These are phyloP conservation scores for Pteria penguin DNA, from an alignment of 2,888 invertebrate species.

Conservation along the genomic window DNA sequence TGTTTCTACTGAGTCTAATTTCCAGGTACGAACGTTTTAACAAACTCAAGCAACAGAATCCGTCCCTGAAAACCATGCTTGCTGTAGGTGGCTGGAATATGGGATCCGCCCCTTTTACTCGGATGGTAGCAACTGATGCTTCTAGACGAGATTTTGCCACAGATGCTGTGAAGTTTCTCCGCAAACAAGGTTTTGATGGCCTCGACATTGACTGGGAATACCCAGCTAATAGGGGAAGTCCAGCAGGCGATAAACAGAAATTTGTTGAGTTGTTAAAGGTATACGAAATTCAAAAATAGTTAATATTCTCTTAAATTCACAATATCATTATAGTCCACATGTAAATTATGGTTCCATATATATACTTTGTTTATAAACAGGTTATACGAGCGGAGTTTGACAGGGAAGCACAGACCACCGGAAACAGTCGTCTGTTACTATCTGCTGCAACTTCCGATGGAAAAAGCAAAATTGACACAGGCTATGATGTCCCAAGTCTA, in stretches of 20 bases:
- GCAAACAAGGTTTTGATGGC: conserved; percentile 86
- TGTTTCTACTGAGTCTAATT: no score
- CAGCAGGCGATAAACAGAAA: conserved; percentile 67
- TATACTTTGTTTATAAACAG: no score
- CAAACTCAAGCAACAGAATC: conserved; percentile 84
- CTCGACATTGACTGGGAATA: conserved; percentile 97
- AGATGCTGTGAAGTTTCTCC: conserved; percentile 61
- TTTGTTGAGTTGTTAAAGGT: conserved; percentile 68
- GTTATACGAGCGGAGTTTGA: neutral
- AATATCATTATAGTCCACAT: no score
- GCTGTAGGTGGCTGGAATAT: conserved; percentile 98
- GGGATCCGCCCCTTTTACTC: conserved; percentile 84
- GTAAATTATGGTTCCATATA: no score
- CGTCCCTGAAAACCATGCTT: conserved; percentile 89
- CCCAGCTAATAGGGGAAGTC: conserved; percentile 82
- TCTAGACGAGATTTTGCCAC: conserved; percentile 66
- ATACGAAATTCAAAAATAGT: no score
- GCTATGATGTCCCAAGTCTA: conserved; percentile 71
- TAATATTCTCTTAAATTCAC: no score
- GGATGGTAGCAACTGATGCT: conserved; percentile 63
- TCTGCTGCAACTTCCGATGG: conserved; percentile 77
- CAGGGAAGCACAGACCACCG: conserved; percentile 25
- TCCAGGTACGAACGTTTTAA: conserved; percentile 88
- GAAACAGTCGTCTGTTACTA: conserved; percentile 48
- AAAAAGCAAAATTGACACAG: conserved; percentile 70